Evolutionary conservation across 2,113 vertebrate genomes (phyloP).

Genomic region (Taxidea taxus): DNA sequence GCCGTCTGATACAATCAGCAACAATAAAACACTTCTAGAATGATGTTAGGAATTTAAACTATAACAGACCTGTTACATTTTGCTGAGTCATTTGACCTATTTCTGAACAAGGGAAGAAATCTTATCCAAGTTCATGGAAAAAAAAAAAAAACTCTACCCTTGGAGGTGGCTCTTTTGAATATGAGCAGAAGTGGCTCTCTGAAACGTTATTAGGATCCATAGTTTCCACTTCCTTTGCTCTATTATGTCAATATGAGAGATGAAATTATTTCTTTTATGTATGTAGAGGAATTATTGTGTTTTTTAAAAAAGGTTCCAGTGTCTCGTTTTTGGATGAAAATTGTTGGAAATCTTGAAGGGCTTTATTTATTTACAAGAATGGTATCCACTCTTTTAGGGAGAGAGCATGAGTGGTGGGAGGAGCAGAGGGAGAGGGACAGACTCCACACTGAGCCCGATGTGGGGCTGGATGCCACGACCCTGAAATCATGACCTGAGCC

Average conservation of each 20-base stretch:
- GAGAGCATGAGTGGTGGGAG: neutral
- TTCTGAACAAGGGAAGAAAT: constrained; percentile 1
- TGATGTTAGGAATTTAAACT: neutral
- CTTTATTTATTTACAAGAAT: neutral
- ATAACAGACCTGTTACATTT: neutral
- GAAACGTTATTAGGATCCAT: neutral
- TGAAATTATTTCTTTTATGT: neutral
- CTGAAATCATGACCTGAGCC: neutral
- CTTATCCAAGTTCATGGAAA: neutral
- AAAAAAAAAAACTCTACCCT: neutral
- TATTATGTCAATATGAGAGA: neutral
- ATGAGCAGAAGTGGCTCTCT: neutral
- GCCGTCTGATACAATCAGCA: neutral
- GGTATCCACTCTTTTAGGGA: neutral
- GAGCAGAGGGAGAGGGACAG: neutral
- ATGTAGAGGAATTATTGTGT: neutral
- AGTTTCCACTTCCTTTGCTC: neutral
- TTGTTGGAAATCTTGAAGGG: neutral
- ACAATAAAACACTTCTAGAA: neutral
- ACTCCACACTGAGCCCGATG: neutral
- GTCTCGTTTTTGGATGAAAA: neutral
- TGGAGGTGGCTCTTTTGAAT: neutral
- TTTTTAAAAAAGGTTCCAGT: neutral
- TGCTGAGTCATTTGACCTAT: neutral
- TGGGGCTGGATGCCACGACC: neutral